These are phyloP conservation scores for Nothobranchius kuhntae DNA, from an alignment of 2,113 vertebrate species.

Conservation along the genomic window DNA sequence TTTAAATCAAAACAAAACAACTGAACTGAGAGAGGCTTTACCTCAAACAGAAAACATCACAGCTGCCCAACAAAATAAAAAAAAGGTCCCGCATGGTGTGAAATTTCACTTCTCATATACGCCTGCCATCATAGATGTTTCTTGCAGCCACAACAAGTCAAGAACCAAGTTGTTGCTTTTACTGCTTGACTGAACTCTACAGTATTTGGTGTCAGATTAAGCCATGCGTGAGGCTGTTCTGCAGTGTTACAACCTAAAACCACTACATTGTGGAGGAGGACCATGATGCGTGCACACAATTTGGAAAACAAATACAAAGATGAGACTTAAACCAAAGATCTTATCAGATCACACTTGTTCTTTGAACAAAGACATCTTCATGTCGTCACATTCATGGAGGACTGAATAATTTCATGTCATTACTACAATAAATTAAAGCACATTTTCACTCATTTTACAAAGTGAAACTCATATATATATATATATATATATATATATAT, in stretches of 20 bases:
- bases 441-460: too few relatives aligned
- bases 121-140: background rate
- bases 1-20: slow-evolving; percentile 13
- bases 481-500: too few relatives aligned
- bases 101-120: slow-evolving; percentile 4
- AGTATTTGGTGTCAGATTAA: slow-evolving; percentile 25
- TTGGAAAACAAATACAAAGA: too few relatives aligned
- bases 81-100: background rate
- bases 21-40: slow-evolving; percentile 10
- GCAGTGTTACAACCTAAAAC: background rate
- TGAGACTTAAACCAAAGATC: too few relatives aligned
- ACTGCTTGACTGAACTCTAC: background rate
- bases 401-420: too few relatives aligned
- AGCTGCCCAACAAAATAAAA: slow-evolving; percentile 18
- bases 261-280: background rate
- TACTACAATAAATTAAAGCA: too few relatives aligned
- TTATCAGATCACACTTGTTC: too few relatives aligned
- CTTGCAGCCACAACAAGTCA: background rate
- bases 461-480: too few relatives aligned
- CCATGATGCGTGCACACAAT: too few relatives aligned
- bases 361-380: too few relatives aligned
- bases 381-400: too few relatives aligned
- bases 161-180: slow-evolving; percentile 3
- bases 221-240: slow-evolving; percentile 17
- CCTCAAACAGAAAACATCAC: slow-evolving; percentile 8